These are phyloP conservation scores for Papilio xuthus DNA, from an alignment of 1,140 invertebrate species.

Conservation along the genomic window DNA sequence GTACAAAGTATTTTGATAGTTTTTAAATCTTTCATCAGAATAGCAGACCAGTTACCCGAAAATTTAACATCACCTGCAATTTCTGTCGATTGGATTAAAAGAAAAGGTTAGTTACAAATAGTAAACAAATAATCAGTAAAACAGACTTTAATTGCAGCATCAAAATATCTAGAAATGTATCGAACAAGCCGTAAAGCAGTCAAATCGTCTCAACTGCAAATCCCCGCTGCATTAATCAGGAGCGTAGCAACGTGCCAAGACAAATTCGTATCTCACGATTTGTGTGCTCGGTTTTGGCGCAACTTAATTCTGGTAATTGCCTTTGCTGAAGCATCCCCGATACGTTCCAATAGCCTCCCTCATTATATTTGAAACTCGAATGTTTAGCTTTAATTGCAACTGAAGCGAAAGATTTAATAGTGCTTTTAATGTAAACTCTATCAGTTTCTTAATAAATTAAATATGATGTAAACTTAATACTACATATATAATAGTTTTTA, in stretches of 20 bases:
- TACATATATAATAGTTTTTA: no score
- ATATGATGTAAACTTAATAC: no score
- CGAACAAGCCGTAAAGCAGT: slow-evolving; percentile 22
- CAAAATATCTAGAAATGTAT: slow-evolving; percentile 21
- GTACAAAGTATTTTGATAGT: background rate
- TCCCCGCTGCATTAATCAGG: slow-evolving; percentile 37
- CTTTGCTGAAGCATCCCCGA: slow-evolving; percentile 24
- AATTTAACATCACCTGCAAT: background rate
- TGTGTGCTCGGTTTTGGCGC: slow-evolving; percentile 23
- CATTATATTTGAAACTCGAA: background rate
- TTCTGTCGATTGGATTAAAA: background rate
- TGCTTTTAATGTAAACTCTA: background rate
- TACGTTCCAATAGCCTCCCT: slow-evolving; percentile 15
- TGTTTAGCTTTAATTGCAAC: slow-evolving; percentile 6
- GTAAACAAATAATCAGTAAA: slow-evolving; percentile 22
- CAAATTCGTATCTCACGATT: slow-evolving; percentile 39
- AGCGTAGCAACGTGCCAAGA: slow-evolving; percentile 33
- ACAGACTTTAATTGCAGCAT: slow-evolving; percentile 3
- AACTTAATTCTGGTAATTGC: slow-evolving; percentile 39
- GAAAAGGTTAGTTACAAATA: background rate
- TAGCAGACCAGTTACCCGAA: background rate
- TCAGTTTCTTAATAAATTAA: no score
- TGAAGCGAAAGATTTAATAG: background rate
- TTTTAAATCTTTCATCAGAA: no score
- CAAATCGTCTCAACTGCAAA: slow-evolving; percentile 28